phyloP scores from a whole-genome alignment of 2,113 vertebrate species.

The Sceloporus undulatus region DNA sequence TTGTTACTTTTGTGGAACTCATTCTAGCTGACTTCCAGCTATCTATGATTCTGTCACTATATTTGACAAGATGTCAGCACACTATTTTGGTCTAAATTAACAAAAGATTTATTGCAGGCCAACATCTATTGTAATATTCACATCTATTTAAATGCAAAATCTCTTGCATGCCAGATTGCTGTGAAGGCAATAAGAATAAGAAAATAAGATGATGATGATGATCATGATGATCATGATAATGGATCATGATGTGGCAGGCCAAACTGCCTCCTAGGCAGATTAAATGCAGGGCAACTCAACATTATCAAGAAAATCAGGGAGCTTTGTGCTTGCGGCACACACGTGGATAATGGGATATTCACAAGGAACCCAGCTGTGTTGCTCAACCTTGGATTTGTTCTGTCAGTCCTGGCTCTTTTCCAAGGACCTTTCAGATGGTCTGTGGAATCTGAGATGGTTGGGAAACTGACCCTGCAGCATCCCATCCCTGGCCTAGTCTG shows the following conservation, averaged over 20 bases:
- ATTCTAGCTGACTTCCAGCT: not conserved
- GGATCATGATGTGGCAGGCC: not conserved
- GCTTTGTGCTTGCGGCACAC: not conserved
- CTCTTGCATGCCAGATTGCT: not conserved
- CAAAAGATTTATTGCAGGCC: no score
- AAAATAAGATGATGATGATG: no score
- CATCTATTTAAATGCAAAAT: not conserved
- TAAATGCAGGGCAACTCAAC: rapidly evolving
- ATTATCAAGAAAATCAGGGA: not conserved
- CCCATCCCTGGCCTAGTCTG: not conserved
- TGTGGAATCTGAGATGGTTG: not conserved
- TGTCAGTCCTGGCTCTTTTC: not conserved
- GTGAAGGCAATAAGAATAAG: not conserved
- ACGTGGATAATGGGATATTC: rapidly evolving
- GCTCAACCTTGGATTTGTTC: not conserved
- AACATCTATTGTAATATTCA: not conserved
- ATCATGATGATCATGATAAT: no score
- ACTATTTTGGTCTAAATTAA: no score
- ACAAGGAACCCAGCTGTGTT: not conserved
- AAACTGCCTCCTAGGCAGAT: not conserved
- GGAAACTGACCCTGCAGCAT: not conserved
- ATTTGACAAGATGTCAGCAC: not conserved
- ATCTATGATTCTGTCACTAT: not conserved
- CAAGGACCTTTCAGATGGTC: not conserved
- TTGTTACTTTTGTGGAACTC: no score